phyloP scores from a whole-genome alignment of 1,140 invertebrate genomes.

The Lanistes nyassanus region DNA sequence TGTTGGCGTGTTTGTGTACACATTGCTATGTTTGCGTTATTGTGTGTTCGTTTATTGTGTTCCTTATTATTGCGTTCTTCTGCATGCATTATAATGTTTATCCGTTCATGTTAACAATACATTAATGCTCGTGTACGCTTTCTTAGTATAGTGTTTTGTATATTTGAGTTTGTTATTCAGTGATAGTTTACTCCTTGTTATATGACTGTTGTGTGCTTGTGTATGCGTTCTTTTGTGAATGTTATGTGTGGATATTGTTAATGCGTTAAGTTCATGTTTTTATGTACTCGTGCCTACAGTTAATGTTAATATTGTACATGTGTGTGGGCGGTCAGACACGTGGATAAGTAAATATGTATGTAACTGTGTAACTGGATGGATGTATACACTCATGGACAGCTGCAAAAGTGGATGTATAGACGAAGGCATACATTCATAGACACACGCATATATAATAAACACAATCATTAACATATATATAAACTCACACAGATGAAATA shows the following conservation, averaged over 20 bases:
- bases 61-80: background rate
- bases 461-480: background rate
- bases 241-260: conserved; percentile 13
- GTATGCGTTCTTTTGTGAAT: conserved; percentile 10
- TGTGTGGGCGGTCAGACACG: conserved; percentile 4
- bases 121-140: background rate
- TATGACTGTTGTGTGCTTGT: background rate
- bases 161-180: background rate
- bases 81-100: background rate
- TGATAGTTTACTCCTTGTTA: background rate
- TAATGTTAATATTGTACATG: too few species aligned
- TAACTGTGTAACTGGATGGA: background rate
- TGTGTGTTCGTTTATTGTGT: background rate
- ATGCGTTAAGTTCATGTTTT: too few species aligned
- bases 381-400: background rate
- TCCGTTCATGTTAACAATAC: background rate
- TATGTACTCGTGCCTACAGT: too few species aligned
- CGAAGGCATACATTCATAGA: background rate
- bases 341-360: conserved; percentile 5
- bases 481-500: conserved; percentile 1
- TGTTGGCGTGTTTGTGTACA: background rate
- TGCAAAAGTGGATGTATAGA: background rate
- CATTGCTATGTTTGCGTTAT: background rate
- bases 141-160: background rate
- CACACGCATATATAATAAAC: conserved; percentile 6